These are phyloP conservation scores for Cheirogaleus major DNA, from an alignment of 2,797 vertebrate species.

Conservation along the genomic window DNA sequence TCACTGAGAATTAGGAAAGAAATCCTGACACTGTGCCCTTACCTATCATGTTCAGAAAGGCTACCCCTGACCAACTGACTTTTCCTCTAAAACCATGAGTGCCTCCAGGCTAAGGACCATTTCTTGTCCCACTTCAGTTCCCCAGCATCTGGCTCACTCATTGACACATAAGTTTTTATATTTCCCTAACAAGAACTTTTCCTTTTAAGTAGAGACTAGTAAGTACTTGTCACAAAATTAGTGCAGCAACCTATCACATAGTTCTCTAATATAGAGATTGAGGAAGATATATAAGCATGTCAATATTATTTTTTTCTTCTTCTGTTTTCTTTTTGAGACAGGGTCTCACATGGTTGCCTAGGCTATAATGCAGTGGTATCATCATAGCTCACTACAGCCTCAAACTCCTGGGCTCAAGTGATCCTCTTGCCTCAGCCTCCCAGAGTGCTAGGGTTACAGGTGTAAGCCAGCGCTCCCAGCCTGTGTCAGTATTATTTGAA, in stretches of 20 bases:
- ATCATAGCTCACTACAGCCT: background rate
- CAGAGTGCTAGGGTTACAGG: background rate
- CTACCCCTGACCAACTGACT: background rate
- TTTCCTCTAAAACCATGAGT: background rate
- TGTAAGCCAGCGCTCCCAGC: background rate
- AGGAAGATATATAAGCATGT: background rate
- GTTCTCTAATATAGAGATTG: background rate
- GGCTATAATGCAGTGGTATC: background rate
- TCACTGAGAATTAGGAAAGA: slow-evolving; percentile 31
- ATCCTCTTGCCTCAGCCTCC: background rate
- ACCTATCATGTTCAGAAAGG: background rate
- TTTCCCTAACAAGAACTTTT: background rate
- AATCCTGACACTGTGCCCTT: background rate
- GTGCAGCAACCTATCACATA: background rate
- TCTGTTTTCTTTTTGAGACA: background rate
- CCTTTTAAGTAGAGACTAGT: slow-evolving; percentile 6
- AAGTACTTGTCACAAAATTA: slow-evolving; percentile 20
- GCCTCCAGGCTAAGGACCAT: background rate
- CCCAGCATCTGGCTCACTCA: background rate
- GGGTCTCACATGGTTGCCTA: background rate
- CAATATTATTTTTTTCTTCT: background rate
- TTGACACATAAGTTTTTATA: background rate
- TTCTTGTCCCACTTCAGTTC: background rate
- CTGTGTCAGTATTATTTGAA: slow-evolving; percentile 33
- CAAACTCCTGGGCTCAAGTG: background rate